Evolutionary conservation across 2,888 invertebrate genomes (phyloP), one percentile per base, ranked within the genome.

Genomic region (Archaeoteleia sp.): DNA sequence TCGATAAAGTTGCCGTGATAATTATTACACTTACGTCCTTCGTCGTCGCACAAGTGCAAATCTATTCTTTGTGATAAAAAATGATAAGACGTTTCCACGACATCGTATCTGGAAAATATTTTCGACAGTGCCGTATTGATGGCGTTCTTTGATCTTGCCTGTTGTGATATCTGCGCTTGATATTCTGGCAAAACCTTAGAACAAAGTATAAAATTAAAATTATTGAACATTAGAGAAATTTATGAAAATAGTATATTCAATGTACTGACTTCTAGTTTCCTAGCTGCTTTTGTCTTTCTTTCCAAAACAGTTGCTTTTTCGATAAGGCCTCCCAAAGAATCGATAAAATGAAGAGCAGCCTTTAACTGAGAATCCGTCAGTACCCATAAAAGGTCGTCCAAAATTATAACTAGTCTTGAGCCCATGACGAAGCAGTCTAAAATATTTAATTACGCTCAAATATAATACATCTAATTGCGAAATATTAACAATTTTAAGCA

Each of bases 61-160:
- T 98, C 97, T 78, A 99, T 95, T 78, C 95, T 90, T 69, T 96
- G 95, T 57, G 95, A 95, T 45, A 94, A 90, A 82, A 99, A 91
- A 86, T 99, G 99, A 87, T 98, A 97, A 0, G 98, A 98, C 0
- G 99, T 98, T 87, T 98, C 98, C 0, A 94, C 88, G n/a, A 98
- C 95, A 87, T 98, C 97, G 84, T 94, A 96, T 40, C 91, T 90
- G 20, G 91, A 90, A 86, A 96, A 97, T 85, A 94, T 89, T 72
- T 91, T 90, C 57, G 87, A 85, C 49, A 87, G 83, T 32, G 85
- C 84, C 30, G 86, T 83, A 60, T 76, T 80, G 14, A 76, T 81
- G 15, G 82, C 78, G 66, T 81, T 86, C 73, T 85, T 86, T 12
- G 85, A 77, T 72, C 87, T 81, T 25, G 87, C 87, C 80, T 89